Base-by-base conservation (phyloP, 2,888 invertebrate species). In the Calephelis perditalis region DNA sequence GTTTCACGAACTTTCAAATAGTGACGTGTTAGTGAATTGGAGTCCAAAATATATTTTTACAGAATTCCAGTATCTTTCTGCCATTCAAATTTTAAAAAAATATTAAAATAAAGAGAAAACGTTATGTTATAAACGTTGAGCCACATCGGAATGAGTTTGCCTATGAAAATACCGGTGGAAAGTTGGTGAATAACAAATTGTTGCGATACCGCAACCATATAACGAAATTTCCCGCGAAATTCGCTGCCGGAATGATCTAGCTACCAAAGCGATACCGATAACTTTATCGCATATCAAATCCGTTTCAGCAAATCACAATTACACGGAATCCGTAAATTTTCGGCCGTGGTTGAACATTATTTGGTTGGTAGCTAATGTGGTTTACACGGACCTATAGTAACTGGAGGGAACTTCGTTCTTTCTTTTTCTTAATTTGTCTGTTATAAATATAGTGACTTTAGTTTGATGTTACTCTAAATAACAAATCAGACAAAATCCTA, bases 231-330 rank as follows among this genome's bases (percentile, higher is more conserved):
- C 60, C 56, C 56, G 60, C 55, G 52, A 62, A 64, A 64, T 67
- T 57, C 55, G 56, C 46, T 58, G 58, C 26, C 36, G 60, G 46
- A 37, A 37, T 47, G 60, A 60, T 60, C 60, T 47, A 60, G 56
- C 60, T 37, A 46, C 60, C 46, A 15, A 36, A 43, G 46, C 52
- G 52, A 54, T 54, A 54, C 63, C 67, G 84, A 85, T 87, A 88
- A 82, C 74, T 82, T 81, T 83, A 87, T 87, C 86, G 79, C 75
- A 69, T 78, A 79, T 84, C 85, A 84, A 80, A 85, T 78, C 74
- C 73, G 74, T 74, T 78, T 69, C 69, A 73, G 79, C 86, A 84
- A 81, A 86, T 86, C 86, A 87, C 81, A 88, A 87, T 87, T 86
- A 87, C 80, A 79, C 72, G 80, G 73, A 81, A 83, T 78, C 73